Evolutionary conservation across 2,113 vertebrate genomes (phyloP), one percentile per base, ranked within the genome.

Genomic region (Neogobius melanostomus): DNA sequence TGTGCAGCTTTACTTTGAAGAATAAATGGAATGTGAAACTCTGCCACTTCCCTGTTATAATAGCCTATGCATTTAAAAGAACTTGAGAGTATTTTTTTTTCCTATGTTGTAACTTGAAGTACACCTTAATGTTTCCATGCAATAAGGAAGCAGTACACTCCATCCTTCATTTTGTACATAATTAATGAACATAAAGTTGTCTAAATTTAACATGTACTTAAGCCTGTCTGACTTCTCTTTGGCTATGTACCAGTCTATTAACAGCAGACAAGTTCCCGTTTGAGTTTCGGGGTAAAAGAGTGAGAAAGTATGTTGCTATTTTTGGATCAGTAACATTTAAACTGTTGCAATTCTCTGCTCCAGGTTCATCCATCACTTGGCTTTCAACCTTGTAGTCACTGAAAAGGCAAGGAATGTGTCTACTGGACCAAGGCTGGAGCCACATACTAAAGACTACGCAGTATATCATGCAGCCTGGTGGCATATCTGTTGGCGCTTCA

Each of bases 351-450:
- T n/a, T 46, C 66, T 7, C 7, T 48, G 66, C 74, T 51, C 36
- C 5, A 47, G 56, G 56, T 59, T 78, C 81, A 86, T 84, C 82
- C 74, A 74, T 87, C 77, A 81, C 74, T 56, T 66, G 72, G 69
- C 69, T 68, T 75, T 73, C 69, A 78, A 86, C 81, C 81, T 82
- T 84, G 81, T 65, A 44, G 42, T 2, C 14, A 48, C 70, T 66
- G 74, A 68, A 70, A 68, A 74, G 54, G 62, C 11, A 57, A 15
- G 14, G 4, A 8, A 12, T 57, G 64, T 49, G 67, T 64, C 62
- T 52, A 57, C 68, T 73, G 63, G 63, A 63, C 66, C 47, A 57
- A 52, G 65, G 53, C 62, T 51, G 28, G 54, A 44, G 36, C 14
- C 59, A 43, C 42, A 61, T 21, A 36, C 28, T 36, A 16, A 28